Base-by-base conservation (phyloP, 1,140 invertebrate genomes). In the Littorina saxatilis region DNA sequence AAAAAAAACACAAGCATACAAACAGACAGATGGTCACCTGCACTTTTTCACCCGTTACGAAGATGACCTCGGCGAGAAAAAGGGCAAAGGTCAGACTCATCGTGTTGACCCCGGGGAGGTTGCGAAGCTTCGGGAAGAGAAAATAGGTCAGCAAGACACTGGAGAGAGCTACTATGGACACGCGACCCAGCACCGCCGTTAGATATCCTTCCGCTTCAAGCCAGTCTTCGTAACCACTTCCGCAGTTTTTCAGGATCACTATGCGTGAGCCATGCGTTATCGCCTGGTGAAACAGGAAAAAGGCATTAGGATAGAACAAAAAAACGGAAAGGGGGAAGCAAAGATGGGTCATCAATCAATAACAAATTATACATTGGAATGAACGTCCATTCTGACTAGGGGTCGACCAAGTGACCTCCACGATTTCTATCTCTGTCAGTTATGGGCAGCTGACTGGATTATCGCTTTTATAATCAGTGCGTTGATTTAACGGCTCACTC, bases 41-140 rank as follows among this genome's bases (percentile, higher is more conserved):
- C 13, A 82, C 70, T 13, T 83, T 58, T 43, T 83, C 84, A 0
- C 88, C 89, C 1, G 90, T 90, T 1, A 92, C 86, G 79, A 94
- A 94, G 5, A 93, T 84, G 1, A 93, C 73, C 86, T 94, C 93
- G 3, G 91, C 93, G 1, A 93, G 73, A 29, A 94, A 90, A 0
- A 94, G 85, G 4, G 92, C 89, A 2, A 92, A 85, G 1, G 93
- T 93, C 11, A 94, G 84, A 70, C 93, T 94, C 81, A 94, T 91
- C 0, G 93, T 90, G 85, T 93, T 94, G 39, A 93, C 92, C 2
- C 93, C 94, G 0, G 94, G 94, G 17, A 94, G 85, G 83, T 94
- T 94, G 35, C 93, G 87, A 47, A 94, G 85, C 76, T 91, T 92
- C 27, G 91, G 89, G n/a, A 94, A 89, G 0, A 93, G 35, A 7